phyloP scores from a whole-genome alignment of 2,113 vertebrate species.

The Pelecanoides urinatrix region DNA sequence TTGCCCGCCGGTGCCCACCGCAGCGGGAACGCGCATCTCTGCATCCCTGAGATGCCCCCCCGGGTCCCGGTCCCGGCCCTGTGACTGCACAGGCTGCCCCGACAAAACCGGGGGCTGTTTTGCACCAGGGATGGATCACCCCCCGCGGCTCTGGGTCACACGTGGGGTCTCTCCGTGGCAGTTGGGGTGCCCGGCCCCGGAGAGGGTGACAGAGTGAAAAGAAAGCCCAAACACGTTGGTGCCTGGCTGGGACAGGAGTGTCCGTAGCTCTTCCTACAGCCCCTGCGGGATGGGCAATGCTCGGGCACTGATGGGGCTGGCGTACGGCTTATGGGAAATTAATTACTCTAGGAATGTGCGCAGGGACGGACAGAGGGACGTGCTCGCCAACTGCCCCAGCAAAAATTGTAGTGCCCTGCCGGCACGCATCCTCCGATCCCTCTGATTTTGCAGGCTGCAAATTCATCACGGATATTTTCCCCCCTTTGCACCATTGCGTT shows the following conservation, averaged over 20 bases:
- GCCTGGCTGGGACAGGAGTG: neutral
- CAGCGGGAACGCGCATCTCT: neutral
- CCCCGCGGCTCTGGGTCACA: neutral
- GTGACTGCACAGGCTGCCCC: neutral
- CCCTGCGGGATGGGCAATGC: fast-evolving
- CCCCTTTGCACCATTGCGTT: neutral
- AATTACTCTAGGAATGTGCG: too few species aligned
- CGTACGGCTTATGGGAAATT: fast-evolving
- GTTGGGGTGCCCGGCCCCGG: neutral
- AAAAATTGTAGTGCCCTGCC: neutral
- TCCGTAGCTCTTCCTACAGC: neutral
- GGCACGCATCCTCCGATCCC: neutral
- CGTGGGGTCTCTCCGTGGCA: neutral
- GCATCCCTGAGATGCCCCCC: neutral
- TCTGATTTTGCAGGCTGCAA: neutral
- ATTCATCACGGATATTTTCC: neutral
- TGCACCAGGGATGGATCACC: neutral
- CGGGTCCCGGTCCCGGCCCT: neutral
- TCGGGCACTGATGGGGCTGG: neutral
- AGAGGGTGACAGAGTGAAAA: neutral
- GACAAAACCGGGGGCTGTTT: fast-evolving
- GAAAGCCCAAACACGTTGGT: neutral
- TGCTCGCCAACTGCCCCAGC: neutral
- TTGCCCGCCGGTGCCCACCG: neutral
- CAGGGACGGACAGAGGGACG: neutral